Base-by-base conservation (phyloP, 2,888 invertebrate species). In the Pomacea canaliculata region DNA sequence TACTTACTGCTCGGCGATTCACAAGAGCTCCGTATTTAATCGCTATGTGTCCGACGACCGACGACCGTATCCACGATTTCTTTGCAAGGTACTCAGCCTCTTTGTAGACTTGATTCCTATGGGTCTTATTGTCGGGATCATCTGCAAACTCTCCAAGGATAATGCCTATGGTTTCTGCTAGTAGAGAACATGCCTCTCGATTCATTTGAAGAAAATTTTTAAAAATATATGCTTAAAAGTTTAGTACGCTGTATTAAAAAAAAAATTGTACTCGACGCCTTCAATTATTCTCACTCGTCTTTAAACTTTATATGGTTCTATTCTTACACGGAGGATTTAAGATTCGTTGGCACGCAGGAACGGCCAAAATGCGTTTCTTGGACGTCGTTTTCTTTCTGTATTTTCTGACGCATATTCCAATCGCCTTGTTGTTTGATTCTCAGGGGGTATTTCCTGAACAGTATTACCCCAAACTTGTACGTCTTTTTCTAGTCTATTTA, bases 321-420 rank as follows among this genome's bases (percentile, higher is more conserved):
- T 23, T 63, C 63, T 63, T 60, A n/a, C 23, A 9, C 10, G 27
- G 7, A 63, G 63, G 1, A 63, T 63, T 10, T 18, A 5, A 23
- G 63, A 2, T 23, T 23, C 60, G 18, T 2, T 18, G n/a, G 60
- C 7, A 7, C 23, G 60, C 16, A 60, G 3, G n/a, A 18, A 2
- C 16, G 2, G n/a, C 60, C 3, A 60, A n/a, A 79, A 70, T 71
- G n/a, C 79, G 83, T 49, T 23, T 81, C 13, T 67, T 85, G 16
- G 87, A 87, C 72, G 59, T 79, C 13, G 23, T 86, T n/a, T 86
- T 85, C 77, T 81, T 85, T 23, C 10, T 86, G 16, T 87, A 86
- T 73, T 87, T 86, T 72, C 77, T 82, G 8, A 83, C 84, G 19
- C 87, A 87, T 71, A 86, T 87, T 70, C 85, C 86, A 7, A 83